These are phyloP conservation scores for Anguilla megastoma DNA, from an alignment of 2,797 vertebrate species.

Conservation along the genomic window DNA sequence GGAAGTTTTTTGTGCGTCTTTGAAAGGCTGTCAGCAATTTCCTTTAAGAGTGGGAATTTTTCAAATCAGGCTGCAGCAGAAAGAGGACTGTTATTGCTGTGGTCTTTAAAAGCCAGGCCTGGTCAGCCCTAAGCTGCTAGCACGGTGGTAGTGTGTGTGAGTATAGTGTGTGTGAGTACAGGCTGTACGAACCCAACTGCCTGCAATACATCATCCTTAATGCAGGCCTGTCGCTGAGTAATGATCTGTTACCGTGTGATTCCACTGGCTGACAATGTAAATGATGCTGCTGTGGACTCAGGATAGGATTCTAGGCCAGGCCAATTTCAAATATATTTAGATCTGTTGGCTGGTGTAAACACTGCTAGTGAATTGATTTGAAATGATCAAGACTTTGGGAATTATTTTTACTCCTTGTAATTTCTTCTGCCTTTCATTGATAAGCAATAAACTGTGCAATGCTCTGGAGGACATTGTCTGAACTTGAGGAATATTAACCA, in stretches of 20 bases:
- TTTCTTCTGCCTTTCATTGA: constrained; percentile 34
- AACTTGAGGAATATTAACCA: constrained; percentile 17
- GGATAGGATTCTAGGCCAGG: constrained; percentile 34
- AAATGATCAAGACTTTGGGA: constrained; percentile 36
- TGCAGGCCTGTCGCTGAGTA: constrained; percentile 50
- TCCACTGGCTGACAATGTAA: constrained; percentile 39
- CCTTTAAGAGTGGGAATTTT: not conserved
- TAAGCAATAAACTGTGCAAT: constrained; percentile 30
- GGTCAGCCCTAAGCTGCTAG: constrained; percentile 3
- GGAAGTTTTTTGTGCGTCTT: constrained; percentile 11
- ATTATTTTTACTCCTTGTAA: constrained; percentile 30
- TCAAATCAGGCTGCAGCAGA: not conserved
- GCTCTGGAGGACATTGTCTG: constrained; percentile 6
- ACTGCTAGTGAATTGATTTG: constrained; percentile 42
- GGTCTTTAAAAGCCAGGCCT: not conserved
- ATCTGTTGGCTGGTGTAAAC: constrained; percentile 39
- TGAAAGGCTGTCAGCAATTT: not conserved
- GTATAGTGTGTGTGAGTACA: constrained; percentile 17
- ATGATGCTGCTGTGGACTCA: constrained; percentile 41
- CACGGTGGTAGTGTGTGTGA: constrained; percentile 3
- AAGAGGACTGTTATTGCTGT: not conserved
- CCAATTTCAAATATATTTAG: constrained; percentile 44
- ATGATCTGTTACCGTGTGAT: constrained; percentile 51
- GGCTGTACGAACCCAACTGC: constrained; percentile 16
- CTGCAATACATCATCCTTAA: constrained; percentile 56